Evolutionary conservation across 2,888 invertebrate genomes (phyloP), one percentile per base, ranked within the genome.

Genomic region (Sesia apiformis): DNA sequence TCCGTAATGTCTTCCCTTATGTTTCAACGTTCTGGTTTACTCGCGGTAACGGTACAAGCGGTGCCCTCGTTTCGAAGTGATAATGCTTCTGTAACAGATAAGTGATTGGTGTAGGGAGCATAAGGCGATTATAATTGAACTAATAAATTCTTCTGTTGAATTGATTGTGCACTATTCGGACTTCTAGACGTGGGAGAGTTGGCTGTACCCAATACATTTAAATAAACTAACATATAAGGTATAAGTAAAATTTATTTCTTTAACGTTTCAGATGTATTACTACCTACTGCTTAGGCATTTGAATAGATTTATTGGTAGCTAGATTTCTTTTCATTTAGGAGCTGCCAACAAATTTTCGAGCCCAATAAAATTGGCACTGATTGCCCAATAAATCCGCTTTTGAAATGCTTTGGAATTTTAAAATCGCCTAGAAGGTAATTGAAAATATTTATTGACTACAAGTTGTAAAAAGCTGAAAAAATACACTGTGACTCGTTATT

Each of bases 51-150:
- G 81, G 84, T 78, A 72, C 60, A 8, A 39, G 56, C 61, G 57
- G 65, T 76, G 81, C 70, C 81, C 81, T 74, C 76, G 65, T 81
- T 81, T 63, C 66, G 61, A 73, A 69, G 82, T 81, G 85, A 78
- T 84, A 84, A 83, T 78, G 71, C 75, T 72, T 77, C 72, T 73
- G 72, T 70, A 70, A 72, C 66, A 67, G 65, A 73, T 74, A 69
- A 62, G 64, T 67, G 68, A 72, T 74, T 72, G 67, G 59, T 54
- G 60, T 56, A 64, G 39, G 50, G 63, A 70, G 68, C 68, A 69
- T 7, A 68, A 68, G 67, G 69, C 66, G 70, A 66, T 70, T 70
- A 68, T 78, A 74, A 76, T 76, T 71, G 72, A 65, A 64, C 61
- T 63, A 62, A 69, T 72, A 72, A 73, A 76, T 68, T 69, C 59